A percentile compares a stretch with the other conserved stretches of the same genome.
Evolutionary conservation across 2,888 invertebrate species (phyloP).

Genomic region (Omphaloscelis lunosa): DNA sequence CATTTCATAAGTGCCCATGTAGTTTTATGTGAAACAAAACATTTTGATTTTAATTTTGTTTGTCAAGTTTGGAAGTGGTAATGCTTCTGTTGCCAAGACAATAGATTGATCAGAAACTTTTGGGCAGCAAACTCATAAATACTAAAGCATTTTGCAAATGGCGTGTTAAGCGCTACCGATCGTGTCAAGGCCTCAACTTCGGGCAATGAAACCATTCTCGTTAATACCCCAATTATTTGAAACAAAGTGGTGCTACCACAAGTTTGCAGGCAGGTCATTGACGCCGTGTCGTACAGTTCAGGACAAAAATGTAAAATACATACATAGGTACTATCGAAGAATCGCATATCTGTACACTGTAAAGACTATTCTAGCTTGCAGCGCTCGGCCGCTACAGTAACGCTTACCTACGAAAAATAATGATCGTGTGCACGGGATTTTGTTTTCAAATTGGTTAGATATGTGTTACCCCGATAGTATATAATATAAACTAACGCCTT

Average conservation of each 20-base stretch:
- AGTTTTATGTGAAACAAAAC: no score
- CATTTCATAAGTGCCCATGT: no score
- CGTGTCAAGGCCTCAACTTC: not conserved
- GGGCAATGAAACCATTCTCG: conserved; percentile 1
- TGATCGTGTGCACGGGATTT: no score
- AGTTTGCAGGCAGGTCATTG: conserved; percentile 27
- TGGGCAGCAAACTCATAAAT: not conserved
- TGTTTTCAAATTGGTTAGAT: no score
- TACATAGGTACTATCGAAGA: no score
- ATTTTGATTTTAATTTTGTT: no score
- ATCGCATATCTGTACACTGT: no score
- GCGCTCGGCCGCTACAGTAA: no score
- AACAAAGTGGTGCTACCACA: conserved; percentile 16
- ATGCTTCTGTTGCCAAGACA: not conserved
- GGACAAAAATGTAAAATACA: not conserved
- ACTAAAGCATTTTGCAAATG: conserved; percentile 7
- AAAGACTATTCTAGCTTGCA: no score
- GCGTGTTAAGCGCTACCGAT: not conserved
- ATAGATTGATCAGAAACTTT: not conserved
- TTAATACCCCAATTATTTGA: conserved; percentile 30
- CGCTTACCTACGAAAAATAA: no score
- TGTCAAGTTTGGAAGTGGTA: not conserved
- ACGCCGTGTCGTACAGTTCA: conserved; percentile 6
- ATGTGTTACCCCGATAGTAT: no score
- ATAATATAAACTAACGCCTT: no score